phyloP scores from a whole-genome alignment of 2,113 vertebrate species.

The Pongo pygmaeus region DNA sequence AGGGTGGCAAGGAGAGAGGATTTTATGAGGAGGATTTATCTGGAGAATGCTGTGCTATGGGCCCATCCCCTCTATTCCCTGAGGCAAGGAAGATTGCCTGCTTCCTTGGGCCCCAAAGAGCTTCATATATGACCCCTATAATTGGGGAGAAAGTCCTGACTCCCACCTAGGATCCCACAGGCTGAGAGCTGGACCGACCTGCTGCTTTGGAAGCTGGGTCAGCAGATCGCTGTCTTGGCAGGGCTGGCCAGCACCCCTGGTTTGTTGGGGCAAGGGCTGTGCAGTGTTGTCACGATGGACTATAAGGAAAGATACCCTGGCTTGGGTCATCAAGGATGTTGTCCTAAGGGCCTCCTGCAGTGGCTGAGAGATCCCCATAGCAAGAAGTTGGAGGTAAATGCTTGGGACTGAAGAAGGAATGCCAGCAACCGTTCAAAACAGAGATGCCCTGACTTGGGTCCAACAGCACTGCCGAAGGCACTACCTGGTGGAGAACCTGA shows the following conservation, averaged over 20 bases:
- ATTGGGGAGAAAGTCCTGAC: not conserved
- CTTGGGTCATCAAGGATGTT: not conserved
- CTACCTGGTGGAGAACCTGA: not conserved
- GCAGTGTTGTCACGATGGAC: not conserved
- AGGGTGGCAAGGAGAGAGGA: not conserved
- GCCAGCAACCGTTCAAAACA: not conserved
- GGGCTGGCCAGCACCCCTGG: not conserved
- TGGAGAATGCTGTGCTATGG: not conserved
- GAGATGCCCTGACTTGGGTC: not conserved
- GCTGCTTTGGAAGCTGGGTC: not conserved
- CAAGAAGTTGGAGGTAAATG: not conserved
- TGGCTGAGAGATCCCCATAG: not conserved
- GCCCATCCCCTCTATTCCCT: too few relatives aligned
- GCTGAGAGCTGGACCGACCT: fast-evolving
- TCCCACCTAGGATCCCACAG: not conserved
- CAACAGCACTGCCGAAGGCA: not conserved
- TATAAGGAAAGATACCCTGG: not conserved
- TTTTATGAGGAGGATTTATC: too few relatives aligned
- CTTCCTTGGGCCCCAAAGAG: not conserved
- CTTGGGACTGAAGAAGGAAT: not conserved
- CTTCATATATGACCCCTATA: not conserved
- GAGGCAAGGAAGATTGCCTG: not conserved
- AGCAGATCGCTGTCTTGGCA: not conserved
- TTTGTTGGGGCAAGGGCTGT: not conserved
- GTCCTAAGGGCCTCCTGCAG: not conserved